Evolutionary conservation across 2,888 invertebrate species (phyloP), one percentile per base, ranked within the genome.

Genomic region (Caenorhabditis imperialis): DNA sequence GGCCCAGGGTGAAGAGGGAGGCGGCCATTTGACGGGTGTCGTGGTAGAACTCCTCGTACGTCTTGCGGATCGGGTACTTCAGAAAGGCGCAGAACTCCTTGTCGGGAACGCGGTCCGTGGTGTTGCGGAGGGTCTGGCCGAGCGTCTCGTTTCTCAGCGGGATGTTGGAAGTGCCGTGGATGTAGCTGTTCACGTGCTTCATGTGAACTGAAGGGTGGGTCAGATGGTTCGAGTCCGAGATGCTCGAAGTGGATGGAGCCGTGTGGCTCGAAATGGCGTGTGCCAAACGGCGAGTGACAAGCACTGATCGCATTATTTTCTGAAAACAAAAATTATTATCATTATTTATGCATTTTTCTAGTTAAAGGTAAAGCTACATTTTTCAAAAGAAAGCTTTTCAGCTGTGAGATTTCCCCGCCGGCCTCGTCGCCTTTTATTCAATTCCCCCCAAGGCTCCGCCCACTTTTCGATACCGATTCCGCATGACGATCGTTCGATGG

Each of bases 1-100:
- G 85, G 0, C 94, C 94, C 16, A 93, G 83, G 23, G 75, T 63
- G 69, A 45, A 63, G 30, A 75, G 69, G 2, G 65, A 63, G n/a
- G 75, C 75, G 7, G 75, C 75, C 62, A 70, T 62, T 62, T 67
- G 67, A 14, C 75, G 75, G 20, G 57, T 86, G 77, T 86, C 86
- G 10, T 81, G 76, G 37, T 86, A 75, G 20, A 87, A 80, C 48
- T 86, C 67, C 48, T 70, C 55, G 69, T 84, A 86, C n/a, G 83
- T 87, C 60, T 84, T 84, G 30, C 84, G 79, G 23, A 86, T 71
- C 44, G 67, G 74, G 40, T 75, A 60, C 60, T 74, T 58, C 71
- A 77, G 51, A 70, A 86, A 86, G 33, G 83, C 79, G 42, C 86
- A 81, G 50, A 87, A 84, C 55, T 85, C 84, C 48, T 83, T 79